Percentiles rank a stretch among this genome's conserved stretches.
These are phyloP conservation scores for Halisarca cf. caerulea DNA, from an alignment of 37 sponge, comb jelly and placozoan species.

Conservation along the genomic window DNA sequence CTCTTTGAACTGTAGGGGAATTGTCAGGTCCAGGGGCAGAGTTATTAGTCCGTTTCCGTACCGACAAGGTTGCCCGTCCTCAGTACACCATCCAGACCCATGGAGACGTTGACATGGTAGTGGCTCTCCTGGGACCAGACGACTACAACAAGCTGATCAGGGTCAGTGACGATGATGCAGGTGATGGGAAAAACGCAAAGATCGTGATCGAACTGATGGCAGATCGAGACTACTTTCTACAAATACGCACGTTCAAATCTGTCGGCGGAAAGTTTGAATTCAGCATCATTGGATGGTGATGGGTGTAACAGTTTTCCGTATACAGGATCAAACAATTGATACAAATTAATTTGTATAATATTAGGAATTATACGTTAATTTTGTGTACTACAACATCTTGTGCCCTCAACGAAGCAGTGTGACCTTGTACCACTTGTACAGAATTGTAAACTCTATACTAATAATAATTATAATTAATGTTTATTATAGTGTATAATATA, in stretches of 20 bases:
- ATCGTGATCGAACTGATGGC: constrained; percentile 53
- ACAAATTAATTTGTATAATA: no score
- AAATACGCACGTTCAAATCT: constrained; percentile 59
- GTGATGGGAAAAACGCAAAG: constrained; percentile 55
- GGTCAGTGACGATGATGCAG: constrained; percentile 50
- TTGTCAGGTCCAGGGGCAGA: constrained; percentile 64
- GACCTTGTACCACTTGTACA: no score
- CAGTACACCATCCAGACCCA: constrained; percentile 64
- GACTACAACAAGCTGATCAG: constrained; percentile 61
- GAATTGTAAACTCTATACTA: no score
- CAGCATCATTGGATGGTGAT: constrained; percentile 54
- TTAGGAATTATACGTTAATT: no score
- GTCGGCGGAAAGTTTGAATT: constrained; percentile 66
- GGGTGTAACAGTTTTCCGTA: not conserved
- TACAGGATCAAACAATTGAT: no score
- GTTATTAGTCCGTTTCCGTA: constrained; percentile 51
- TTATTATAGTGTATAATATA: no score
- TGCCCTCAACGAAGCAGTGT: no score
- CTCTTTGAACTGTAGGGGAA: constrained; percentile 25
- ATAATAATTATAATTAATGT: no score
- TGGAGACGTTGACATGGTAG: constrained; percentile 50
- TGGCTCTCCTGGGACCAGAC: constrained; percentile 59
- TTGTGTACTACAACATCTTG: no score
- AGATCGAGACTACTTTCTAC: constrained; percentile 56
- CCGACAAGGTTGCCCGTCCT: constrained; percentile 26